A percentile compares a stretch with the other conserved stretches of the same genome.
Evolutionary conservation across 2,888 invertebrate species (phyloP).

Genomic region (Argynnis bischoffii): DNA sequence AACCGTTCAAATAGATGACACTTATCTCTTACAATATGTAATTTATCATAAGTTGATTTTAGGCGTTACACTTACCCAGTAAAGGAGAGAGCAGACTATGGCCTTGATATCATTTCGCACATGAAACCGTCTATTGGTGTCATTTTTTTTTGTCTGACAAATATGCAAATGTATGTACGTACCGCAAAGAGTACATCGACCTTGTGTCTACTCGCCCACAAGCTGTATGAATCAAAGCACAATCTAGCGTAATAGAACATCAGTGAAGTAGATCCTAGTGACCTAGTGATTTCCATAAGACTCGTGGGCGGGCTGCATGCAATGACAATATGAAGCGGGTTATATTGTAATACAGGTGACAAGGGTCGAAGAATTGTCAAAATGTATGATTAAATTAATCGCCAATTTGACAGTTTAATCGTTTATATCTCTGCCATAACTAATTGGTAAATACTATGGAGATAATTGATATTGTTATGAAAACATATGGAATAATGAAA

Average conservation of each 20-base stretch:
- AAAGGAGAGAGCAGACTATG: conserved; percentile 73
- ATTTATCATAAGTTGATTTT: conserved; percentile 78
- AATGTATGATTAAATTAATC: conserved; percentile 34
- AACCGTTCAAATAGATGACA: conserved; percentile 73
- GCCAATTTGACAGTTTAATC: conserved; percentile 36
- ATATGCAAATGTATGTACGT: conserved; percentile 78
- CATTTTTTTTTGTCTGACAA: conserved; percentile 73
- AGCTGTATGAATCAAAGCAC: conserved; percentile 64
- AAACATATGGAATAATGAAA: background rate
- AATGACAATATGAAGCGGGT: conserved; percentile 35
- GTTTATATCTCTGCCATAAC: conserved; percentile 27
- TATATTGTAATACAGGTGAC: conserved; percentile 48
- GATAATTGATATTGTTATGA: background rate
- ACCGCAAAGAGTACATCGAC: conserved; percentile 80
- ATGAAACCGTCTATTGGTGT: conserved; percentile 66
- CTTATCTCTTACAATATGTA: conserved; percentile 78
- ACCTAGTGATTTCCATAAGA: conserved; percentile 78
- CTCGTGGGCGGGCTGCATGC: conserved; percentile 58
- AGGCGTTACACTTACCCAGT: conserved; percentile 80
- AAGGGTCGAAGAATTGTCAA: conserved; percentile 47
- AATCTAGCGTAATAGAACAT: conserved; percentile 59
- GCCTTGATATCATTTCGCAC: conserved; percentile 78
- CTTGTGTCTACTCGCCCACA: conserved; percentile 71
- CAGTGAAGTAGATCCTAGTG: conserved; percentile 67
- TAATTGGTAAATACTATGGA: conserved; percentile 23